Evolutionary conservation across 2,113 vertebrate genomes (phyloP).

Genomic region (Bujurquina vittata): DNA sequence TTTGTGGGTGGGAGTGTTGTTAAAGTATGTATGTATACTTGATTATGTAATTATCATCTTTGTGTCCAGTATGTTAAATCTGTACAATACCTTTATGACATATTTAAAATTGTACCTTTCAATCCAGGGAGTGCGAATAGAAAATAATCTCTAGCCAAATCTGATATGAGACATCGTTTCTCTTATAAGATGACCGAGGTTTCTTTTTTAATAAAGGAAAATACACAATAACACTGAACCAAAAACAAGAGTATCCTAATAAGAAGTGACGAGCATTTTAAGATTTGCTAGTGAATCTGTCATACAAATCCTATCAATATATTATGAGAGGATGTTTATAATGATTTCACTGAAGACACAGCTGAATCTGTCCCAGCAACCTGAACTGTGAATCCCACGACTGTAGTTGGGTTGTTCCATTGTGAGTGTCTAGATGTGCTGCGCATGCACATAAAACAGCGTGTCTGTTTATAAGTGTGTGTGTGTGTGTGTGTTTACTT

Average conservation of each 20-base stretch:
- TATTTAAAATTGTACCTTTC: not conserved
- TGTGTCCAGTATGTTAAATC: not conserved
- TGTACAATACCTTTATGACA: not conserved
- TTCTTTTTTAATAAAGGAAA: not conserved
- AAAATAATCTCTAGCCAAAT: not conserved
- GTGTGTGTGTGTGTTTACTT: conserved; percentile 13
- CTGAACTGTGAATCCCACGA: conserved; percentile 15
- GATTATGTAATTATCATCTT: not conserved
- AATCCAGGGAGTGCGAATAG: fast-evolving
- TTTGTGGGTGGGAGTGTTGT: not conserved
- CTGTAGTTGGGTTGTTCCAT: not conserved
- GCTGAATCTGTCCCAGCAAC: conserved; percentile 9
- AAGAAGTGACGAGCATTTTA: not conserved
- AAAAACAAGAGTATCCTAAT: not conserved
- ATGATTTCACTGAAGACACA: conserved; percentile 28
- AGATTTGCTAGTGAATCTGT: not conserved
- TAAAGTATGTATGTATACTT: not conserved
- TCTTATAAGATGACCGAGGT: not conserved
- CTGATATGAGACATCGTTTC: not conserved
- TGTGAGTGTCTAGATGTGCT: conserved; percentile 6
- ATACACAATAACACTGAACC: not conserved
- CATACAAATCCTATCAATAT: conserved; percentile 5
- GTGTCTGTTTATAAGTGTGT: conserved; percentile 22
- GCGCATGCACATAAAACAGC: conserved; percentile 6
- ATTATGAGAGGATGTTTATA: conserved; percentile 3